Evolutionary conservation across 1,140 invertebrate species (phyloP).

Genomic region (Cyclargus thomasi): DNA sequence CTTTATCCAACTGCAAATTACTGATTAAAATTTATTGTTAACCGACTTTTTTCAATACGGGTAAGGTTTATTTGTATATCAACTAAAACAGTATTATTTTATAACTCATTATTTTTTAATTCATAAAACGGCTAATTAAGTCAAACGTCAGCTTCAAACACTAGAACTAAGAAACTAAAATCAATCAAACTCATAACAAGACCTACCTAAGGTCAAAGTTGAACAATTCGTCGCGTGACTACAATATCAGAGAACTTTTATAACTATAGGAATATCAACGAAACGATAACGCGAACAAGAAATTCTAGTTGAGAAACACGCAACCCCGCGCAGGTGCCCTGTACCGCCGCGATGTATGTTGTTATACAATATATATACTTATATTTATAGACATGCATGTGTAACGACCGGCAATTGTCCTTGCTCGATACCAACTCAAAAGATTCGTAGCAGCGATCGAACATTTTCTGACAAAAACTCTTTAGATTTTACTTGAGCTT

Average conservation of each 20-base stretch:
- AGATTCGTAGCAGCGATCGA: too few species aligned
- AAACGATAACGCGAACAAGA: slow-evolving; percentile 11
- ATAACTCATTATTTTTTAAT: too few species aligned
- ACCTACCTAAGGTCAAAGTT: slow-evolving; percentile 15
- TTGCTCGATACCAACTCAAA: neutral
- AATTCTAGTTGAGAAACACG: slow-evolving; percentile 2
- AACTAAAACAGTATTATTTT: too few species aligned
- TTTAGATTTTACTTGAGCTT: neutral
- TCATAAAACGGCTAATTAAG: too few species aligned
- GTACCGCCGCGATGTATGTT: neutral
- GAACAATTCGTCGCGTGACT: slow-evolving; percentile 16
- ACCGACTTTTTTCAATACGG: too few species aligned
- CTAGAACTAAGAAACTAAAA: neutral
- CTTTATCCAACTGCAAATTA: too few species aligned
- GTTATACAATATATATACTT: neutral
- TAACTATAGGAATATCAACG: slow-evolving; percentile 11
- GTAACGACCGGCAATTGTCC: neutral
- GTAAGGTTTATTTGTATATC: too few species aligned
- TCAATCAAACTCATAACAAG: neutral
- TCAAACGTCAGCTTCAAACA: neutral
- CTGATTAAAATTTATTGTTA: too few species aligned
- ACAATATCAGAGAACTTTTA: slow-evolving; percentile 9
- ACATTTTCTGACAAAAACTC: too few species aligned
- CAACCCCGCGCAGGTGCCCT: neutral
- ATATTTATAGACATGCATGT: neutral